phyloP scores from a whole-genome alignment of 2,888 invertebrate genomes.

The Meandrusa payeni region DNA sequence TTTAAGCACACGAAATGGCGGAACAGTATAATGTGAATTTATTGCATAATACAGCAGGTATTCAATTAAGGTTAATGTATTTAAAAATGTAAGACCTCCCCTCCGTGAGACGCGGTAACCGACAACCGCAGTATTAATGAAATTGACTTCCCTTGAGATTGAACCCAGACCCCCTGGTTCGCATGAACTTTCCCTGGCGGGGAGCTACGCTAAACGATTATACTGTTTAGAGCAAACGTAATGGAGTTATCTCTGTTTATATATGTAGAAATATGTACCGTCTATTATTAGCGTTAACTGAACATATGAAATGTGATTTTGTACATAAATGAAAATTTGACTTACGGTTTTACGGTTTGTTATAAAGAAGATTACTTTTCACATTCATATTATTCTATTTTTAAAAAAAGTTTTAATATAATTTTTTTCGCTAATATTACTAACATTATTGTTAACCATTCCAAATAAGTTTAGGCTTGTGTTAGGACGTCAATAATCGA shows the following conservation, averaged over 20 bases:
- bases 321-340: too few species aligned
- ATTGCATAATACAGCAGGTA: conserved; percentile 61
- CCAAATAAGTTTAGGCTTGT: too few species aligned
- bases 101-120: conserved; percentile 38
- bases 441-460: too few species aligned
- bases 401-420: too few species aligned
- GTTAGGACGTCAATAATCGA: too few species aligned
- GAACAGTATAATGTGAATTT: conserved; percentile 64
- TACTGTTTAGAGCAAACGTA: conserved; percentile 17
- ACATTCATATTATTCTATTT: too few species aligned
- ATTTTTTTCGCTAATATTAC: too few species aligned
- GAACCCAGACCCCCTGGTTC: conserved; percentile 42
- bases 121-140: conserved; percentile 72
- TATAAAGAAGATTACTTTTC: too few species aligned
- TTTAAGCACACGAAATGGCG: conserved; percentile 36
- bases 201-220: conserved; percentile 30
- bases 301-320: too few species aligned
- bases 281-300: too few species aligned
- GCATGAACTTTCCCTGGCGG: conserved; percentile 44
- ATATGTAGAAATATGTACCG: too few species aligned
- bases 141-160: conserved; percentile 71
- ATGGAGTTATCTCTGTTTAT: conserved; percentile 27
- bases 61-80: conserved; percentile 70
- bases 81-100: conserved; percentile 65
- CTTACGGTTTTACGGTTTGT: too few species aligned